These are phyloP conservation scores for Drosophila tristis DNA, from an alignment of 1,140 invertebrate species.

Conservation along the genomic window DNA sequence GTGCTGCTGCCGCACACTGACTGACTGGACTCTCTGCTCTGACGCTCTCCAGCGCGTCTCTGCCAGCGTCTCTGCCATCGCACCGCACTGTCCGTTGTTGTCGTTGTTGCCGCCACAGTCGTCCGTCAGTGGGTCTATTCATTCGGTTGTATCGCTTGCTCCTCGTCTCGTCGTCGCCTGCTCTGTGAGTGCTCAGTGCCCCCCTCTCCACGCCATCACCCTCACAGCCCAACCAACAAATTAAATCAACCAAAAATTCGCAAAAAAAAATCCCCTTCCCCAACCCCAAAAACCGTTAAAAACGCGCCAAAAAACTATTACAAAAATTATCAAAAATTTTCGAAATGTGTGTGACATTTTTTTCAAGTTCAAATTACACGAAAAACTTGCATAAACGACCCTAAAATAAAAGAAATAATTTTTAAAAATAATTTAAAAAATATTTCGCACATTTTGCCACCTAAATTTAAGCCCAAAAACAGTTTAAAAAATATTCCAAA, in stretches of 20 bases:
- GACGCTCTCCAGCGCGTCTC: conserved; percentile 10
- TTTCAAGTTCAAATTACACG: too few relatives aligned
- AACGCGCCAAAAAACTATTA: conserved; percentile 10
- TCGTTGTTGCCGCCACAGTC: conserved; percentile 47
- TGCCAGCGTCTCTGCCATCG: conserved; percentile 27
- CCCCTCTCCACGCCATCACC: not conserved
- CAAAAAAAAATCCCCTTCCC: conserved; percentile 2
- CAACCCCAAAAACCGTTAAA: conserved; percentile 7
- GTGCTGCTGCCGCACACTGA: conserved; percentile 10
- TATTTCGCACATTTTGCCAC: too few relatives aligned
- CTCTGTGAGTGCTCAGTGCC: conserved; percentile 61
- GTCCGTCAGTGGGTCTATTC: conserved; percentile 66
- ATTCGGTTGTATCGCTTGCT: conserved; percentile 81
- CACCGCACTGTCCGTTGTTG: conserved; percentile 43
- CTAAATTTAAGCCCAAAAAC: not conserved
- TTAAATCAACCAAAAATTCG: conserved; percentile 13
- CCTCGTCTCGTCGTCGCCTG: conserved; percentile 81
- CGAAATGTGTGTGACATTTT: not conserved
- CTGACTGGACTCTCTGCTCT: conserved; percentile 16
- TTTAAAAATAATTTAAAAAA: not conserved
- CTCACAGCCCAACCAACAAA: conserved; percentile 12
- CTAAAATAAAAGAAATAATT: conserved; percentile 11
- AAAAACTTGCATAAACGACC: conserved; percentile 7
- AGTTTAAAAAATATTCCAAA: not conserved
- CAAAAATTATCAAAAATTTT: not conserved